Conservation (phyloP, 2,888 invertebrate genomes). For the Zaprionus lineosus region DNA sequence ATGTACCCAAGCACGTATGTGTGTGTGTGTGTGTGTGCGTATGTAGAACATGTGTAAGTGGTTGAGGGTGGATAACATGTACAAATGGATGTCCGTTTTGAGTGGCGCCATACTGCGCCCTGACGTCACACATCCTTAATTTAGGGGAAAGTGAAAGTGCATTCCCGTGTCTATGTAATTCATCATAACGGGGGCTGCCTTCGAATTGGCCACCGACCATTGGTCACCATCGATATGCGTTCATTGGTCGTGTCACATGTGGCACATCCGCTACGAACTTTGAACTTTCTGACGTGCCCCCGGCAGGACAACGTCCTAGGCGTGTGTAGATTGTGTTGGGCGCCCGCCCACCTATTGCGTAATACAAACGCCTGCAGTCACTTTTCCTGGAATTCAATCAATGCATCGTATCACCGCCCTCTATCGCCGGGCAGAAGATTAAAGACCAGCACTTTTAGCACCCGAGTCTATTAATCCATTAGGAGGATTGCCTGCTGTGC, state of each 20-base stretch:
- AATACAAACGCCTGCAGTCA: constrained; percentile 48
- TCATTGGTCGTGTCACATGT: constrained; percentile 8
- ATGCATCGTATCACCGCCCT: constrained; percentile 38
- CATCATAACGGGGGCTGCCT: constrained; percentile 15
- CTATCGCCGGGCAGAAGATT: constrained; percentile 22
- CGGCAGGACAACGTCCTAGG: neutral
- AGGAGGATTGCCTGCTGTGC: constrained; percentile 40
- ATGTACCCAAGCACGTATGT: no score
- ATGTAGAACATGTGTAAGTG: no score
- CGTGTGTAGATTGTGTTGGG: neutral
- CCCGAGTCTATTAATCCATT: constrained; percentile 11
- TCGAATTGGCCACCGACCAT: neutral
- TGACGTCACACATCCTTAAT: constrained; percentile 19
- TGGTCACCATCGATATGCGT: constrained; percentile 1
- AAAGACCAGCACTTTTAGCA: constrained; percentile 8
- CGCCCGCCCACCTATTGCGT: no score
- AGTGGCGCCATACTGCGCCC: constrained; percentile 2
- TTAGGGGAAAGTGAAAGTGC: constrained; percentile 26
- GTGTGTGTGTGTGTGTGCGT: neutral
- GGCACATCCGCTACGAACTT: neutral
- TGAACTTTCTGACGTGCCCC: constrained; percentile 15
- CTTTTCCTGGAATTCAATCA: constrained; percentile 60
- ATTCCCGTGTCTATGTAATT: constrained; percentile 42
- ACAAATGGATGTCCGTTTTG: neutral
- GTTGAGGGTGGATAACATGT: neutral